Base-by-base conservation (phyloP, 2,888 invertebrate genomes). In the Venusia cambrica region DNA sequence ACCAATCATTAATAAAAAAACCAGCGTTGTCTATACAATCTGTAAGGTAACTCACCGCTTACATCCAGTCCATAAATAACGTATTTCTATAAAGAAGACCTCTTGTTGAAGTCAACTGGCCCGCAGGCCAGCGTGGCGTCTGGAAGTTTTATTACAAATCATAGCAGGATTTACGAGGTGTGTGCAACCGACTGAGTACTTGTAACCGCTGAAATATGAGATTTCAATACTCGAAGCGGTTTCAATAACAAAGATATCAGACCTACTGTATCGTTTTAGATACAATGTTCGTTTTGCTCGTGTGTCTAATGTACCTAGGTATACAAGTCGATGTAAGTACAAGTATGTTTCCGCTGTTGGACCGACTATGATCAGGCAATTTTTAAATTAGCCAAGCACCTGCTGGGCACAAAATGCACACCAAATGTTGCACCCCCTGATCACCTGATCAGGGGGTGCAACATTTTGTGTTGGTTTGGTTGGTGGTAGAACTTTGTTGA, bases 141-240 rank as follows among this genome's bases (percentile, higher is more conserved):
- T 55, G 22, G 48, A 55, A 61, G 55, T 56, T 60, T 70, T 64
- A 65, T 66, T 67, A 64, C 64, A 67, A 72, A 66, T 70, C 63
- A 63, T 65, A 63, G 41, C 5, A 42, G 55, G 60, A 72, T 73
- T 71, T 70, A 73, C 62, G 57, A 61, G 48, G 64, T 54, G 61
- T 58, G 58, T 59, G 65, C 62, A 56, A 43, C 45, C 53, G 56
- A 62, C 54, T 57, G 57, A 57, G 60, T 49, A 62, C 60, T 54
- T 51, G 51, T 49, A 53, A 53, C 53, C 51, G 46, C 51, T 62
- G 57, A 62, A 61, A 62, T 60, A 64, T 64, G 52, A 52, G 42
- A 48, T 50, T 57, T 54, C 60, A 57, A 62, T 64, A 54, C 48
- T 32, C 36, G 40, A 30, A 44, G 44, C 37, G 39, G 22, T 45